Percentiles rank a stretch among this genome's conserved stretches.
Conservation (phyloP, 2,888 invertebrate genomes). For the Parnassius orleans region DNA sequence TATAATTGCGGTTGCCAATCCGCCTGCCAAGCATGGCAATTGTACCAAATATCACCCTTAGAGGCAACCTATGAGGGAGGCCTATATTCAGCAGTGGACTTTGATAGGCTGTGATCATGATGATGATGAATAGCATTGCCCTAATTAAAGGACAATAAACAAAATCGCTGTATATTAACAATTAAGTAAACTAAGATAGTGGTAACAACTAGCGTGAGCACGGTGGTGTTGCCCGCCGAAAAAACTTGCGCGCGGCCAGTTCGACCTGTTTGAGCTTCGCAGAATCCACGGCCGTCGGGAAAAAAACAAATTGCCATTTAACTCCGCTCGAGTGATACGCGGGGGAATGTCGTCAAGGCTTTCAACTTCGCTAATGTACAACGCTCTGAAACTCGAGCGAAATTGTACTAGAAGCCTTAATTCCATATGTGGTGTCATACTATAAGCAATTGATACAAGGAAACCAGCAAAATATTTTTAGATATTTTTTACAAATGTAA, state of each 20-base stretch:
- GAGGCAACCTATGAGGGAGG: no score
- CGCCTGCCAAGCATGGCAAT: no score
- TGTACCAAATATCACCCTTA: no score
- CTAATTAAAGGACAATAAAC: no score
- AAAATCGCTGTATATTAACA: constrained; percentile 13
- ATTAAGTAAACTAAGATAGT: constrained; percentile 32
- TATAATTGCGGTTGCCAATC: no score
- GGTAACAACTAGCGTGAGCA: constrained; percentile 47
- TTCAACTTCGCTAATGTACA: constrained; percentile 47
- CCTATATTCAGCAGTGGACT: no score
- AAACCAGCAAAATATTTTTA: neutral
- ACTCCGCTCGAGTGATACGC: constrained; percentile 46
- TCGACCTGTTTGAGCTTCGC: constrained; percentile 72
- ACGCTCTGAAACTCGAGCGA: constrained; percentile 15
- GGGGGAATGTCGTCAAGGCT: constrained; percentile 72
- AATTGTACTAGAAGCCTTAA: constrained; percentile 7
- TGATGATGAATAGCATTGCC: no score
- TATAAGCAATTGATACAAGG: neutral
- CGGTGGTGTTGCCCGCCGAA: constrained; percentile 57
- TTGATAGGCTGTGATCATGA: no score
- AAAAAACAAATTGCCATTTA: constrained; percentile 71
- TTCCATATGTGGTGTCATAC: neutral
- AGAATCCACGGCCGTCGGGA: constrained; percentile 58
- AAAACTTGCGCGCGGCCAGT: constrained; percentile 64
- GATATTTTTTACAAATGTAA: no score